Evolutionary conservation across 2,113 vertebrate species (phyloP).

Genomic region (Gopherus flavomarginatus): DNA sequence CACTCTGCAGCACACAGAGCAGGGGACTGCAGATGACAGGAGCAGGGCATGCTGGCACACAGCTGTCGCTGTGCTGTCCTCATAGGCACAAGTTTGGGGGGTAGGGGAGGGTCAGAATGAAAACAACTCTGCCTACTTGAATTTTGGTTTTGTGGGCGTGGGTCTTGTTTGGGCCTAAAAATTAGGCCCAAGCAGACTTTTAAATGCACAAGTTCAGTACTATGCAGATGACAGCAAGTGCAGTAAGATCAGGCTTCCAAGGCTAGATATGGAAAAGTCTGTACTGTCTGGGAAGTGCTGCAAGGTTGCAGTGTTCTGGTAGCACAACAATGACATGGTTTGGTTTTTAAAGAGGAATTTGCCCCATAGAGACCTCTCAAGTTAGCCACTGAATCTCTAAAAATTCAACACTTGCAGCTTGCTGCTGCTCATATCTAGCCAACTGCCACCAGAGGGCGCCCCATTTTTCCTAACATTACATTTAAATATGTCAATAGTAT

Average conservation of each 20-base stretch:
- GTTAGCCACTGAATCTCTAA: background rate
- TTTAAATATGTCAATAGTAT: accelerated
- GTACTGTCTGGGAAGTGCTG: accelerated
- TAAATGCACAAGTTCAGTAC: background rate
- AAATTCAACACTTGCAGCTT: background rate
- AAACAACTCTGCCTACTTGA: background rate
- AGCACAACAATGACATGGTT: background rate
- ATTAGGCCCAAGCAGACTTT: background rate
- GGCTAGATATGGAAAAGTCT: background rate
- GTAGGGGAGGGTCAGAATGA: background rate
- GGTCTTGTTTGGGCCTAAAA: background rate
- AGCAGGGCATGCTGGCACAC: background rate
- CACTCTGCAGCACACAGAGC: background rate
- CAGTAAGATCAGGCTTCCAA: background rate
- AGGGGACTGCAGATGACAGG: background rate
- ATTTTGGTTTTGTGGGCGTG: background rate
- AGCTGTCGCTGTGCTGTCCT: too few relatives aligned
- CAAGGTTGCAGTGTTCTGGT: background rate
- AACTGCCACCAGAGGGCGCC: background rate
- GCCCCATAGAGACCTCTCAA: background rate
- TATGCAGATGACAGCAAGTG: background rate
- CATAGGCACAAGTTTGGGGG: background rate
- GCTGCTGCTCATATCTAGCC: background rate
- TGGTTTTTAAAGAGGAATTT: background rate
- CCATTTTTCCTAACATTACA: background rate